Percentiles rank a stretch among this genome's conserved stretches.
phyloP scores from a whole-genome alignment of 1,140 invertebrate genomes.

The Physella acuta region DNA sequence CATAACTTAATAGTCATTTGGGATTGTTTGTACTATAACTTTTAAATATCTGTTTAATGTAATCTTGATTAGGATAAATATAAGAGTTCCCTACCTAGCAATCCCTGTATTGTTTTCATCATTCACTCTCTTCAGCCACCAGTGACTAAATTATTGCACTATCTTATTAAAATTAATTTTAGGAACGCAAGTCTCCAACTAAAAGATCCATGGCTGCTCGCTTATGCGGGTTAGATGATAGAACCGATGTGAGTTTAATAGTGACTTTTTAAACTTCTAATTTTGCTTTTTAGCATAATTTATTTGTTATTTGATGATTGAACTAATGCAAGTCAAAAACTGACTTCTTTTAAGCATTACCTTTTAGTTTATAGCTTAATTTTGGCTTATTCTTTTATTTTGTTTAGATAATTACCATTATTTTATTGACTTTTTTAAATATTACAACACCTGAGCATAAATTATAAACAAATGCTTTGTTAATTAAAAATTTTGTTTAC shows the following conservation, averaged over 20 bases:
- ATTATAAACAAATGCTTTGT: too few relatives aligned
- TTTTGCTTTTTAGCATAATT: background rate
- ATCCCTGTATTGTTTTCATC: too few relatives aligned
- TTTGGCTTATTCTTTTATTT: background rate
- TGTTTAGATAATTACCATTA: background rate
- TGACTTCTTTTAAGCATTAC: background rate
- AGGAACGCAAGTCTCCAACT: background rate
- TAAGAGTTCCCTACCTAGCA: too few relatives aligned
- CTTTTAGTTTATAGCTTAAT: background rate
- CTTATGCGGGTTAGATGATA: background rate
- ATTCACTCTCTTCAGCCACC: too few relatives aligned
- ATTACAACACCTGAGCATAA: too few relatives aligned
- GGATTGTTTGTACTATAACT: too few relatives aligned
- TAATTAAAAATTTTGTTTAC: too few relatives aligned
- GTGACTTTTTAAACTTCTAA: background rate
- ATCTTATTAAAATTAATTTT: too few relatives aligned
- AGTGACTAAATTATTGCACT: too few relatives aligned
- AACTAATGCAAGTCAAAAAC: background rate
- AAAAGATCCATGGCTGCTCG: slow-evolving; percentile 1
- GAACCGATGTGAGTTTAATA: background rate
- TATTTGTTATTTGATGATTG: background rate
- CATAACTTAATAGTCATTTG: too few relatives aligned
- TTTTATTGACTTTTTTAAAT: background rate
- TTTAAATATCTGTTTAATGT: too few relatives aligned
- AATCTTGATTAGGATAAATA: too few relatives aligned